Percentiles rank a stretch among this genome's conserved stretches.
Evolutionary conservation across 2,113 vertebrate species (phyloP).

Genomic region (Scomber scombrus): DNA sequence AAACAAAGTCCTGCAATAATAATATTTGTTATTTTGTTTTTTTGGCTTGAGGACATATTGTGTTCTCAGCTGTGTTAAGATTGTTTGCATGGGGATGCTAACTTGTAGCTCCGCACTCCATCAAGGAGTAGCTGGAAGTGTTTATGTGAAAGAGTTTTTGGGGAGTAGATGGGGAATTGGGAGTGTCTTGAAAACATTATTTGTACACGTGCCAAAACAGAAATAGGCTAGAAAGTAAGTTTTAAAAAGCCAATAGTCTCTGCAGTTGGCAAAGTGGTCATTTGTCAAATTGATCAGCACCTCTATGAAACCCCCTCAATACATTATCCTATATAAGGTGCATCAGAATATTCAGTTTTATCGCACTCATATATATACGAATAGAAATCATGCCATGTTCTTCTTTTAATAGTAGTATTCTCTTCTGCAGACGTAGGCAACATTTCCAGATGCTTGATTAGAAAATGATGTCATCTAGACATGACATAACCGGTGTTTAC

Average conservation of each 20-base stretch:
- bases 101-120: slow-evolving; percentile 3
- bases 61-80: slow-evolving; percentile 16
- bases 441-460: slow-evolving; percentile 12
- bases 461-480: slow-evolving; percentile 26
- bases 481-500: slow-evolving; percentile 48
- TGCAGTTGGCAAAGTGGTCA: slow-evolving; percentile 19
- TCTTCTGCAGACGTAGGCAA: background rate
- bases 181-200: slow-evolving; percentile 34
- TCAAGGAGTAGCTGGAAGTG: slow-evolving; percentile 29
- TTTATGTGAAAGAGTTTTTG: slow-evolving; percentile 20
- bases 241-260: slow-evolving; percentile 32
- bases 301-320: background rate
- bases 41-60: background rate
- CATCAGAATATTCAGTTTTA: background rate
- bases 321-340: background rate
- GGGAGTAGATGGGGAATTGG: slow-evolving; percentile 25
- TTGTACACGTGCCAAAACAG: slow-evolving; percentile 19
- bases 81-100: slow-evolving; percentile 5
- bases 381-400: background rate
- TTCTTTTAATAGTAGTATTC: background rate
- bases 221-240: slow-evolving; percentile 10
- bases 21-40: background rate
- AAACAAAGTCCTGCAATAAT: background rate
- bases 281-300: slow-evolving; percentile 28
- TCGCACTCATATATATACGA: background rate